A percentile compares a stretch with the other conserved stretches of the same genome.
Conservation (phyloP, 2,888 invertebrate genomes). For the Mythimna pallens region DNA sequence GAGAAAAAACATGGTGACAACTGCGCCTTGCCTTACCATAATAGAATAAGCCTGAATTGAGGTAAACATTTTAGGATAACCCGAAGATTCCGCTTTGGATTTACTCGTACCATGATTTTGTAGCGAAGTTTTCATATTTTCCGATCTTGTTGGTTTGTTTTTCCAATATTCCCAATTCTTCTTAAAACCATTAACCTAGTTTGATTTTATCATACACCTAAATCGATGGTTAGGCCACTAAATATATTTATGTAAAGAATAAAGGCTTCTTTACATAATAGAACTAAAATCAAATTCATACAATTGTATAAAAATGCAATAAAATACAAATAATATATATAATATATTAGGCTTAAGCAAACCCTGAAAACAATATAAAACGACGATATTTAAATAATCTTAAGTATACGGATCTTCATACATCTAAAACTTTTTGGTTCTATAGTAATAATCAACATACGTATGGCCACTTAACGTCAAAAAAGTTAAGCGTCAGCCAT, state of each 20-base stretch:
- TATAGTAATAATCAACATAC: background rate
- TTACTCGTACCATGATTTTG: background rate
- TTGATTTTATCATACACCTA: too few species aligned
- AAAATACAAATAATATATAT: conserved; percentile 29
- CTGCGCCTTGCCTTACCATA: conserved; percentile 24
- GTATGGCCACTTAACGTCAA: conserved; percentile 4
- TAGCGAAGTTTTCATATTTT: conserved; percentile 1
- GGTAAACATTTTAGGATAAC: conserved; percentile 30
- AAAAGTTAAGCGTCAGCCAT: conserved; percentile 27
- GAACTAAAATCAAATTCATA: background rate
- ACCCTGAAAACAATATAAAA: conserved; percentile 14
- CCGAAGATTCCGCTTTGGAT: conserved; percentile 21
- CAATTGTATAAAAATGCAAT: conserved; percentile 20
- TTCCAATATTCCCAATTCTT: background rate
- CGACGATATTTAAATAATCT: background rate
- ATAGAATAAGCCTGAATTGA: conserved; percentile 44
- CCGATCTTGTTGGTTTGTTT: background rate
- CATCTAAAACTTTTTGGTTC: conserved; percentile 23
- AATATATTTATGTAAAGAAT: too few species aligned
- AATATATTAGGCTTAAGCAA: background rate
- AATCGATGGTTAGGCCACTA: too few species aligned
- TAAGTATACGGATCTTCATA: conserved; percentile 2
- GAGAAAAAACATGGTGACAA: conserved; percentile 44
- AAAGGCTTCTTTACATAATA: too few species aligned
- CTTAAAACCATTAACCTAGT: background rate